A percentile compares a stretch with the other conserved stretches of the same genome.
These are phyloP conservation scores for Psophia crepitans DNA, from an alignment of 2,113 vertebrate species.

Conservation along the genomic window DNA sequence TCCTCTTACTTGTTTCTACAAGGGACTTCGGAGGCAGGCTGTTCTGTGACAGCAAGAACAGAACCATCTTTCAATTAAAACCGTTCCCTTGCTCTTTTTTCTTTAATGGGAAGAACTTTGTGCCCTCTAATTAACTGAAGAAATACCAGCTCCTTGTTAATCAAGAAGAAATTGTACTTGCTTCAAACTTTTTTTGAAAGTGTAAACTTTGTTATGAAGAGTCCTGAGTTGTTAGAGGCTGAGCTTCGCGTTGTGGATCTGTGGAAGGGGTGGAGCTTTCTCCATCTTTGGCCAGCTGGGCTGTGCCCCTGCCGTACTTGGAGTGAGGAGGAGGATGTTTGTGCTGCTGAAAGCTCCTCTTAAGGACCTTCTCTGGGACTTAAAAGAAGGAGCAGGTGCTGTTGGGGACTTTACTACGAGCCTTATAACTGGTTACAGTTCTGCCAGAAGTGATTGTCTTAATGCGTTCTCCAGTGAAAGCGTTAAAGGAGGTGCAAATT, in stretches of 20 bases:
- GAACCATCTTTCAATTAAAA: not conserved
- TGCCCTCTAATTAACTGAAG: not conserved
- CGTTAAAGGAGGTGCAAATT: no score
- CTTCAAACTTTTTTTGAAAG: not conserved
- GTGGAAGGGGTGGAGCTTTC: slow-evolving; percentile 10
- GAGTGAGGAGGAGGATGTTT: not conserved
- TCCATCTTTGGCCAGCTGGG: slow-evolving; percentile 15
- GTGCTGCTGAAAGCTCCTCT: not conserved
- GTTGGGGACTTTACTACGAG: not conserved
- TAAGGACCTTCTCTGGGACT: not conserved
- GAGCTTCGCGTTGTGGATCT: not conserved
- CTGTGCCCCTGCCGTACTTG: not conserved
- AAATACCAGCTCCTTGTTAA: not conserved
- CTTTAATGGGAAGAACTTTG: not conserved
- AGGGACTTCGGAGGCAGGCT: not conserved
- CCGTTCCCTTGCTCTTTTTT: not conserved
- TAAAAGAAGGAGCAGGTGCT: not conserved
- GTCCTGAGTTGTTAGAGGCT: not conserved
- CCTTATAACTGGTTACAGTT: not conserved
- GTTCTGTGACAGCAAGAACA: not conserved
- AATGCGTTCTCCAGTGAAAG: not conserved
- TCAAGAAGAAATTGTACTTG: fast-evolving
- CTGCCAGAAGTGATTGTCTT: slow-evolving; percentile 20
- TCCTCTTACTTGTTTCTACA: not conserved
- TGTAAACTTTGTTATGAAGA: slow-evolving; percentile 20